A percentile compares a stretch with the other conserved stretches of the same genome.
Evolutionary conservation across 2,888 invertebrate species (phyloP).

Genomic region (Syrista parreyssii): DNA sequence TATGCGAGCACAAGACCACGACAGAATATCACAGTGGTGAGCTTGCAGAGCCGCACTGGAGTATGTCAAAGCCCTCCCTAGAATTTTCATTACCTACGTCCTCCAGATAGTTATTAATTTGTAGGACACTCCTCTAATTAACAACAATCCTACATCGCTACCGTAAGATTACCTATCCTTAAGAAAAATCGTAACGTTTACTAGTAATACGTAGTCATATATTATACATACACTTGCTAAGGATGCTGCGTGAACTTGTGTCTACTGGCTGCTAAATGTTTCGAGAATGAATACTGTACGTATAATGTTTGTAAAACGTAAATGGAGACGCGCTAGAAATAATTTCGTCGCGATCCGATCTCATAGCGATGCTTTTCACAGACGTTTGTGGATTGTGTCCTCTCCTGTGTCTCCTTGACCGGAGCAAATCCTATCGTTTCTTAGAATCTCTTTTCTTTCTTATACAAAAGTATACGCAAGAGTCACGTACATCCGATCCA

Average conservation of each 20-base stretch:
- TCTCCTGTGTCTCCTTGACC: background rate
- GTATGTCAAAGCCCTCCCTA: conserved; percentile 48
- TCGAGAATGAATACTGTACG: conserved; percentile 60
- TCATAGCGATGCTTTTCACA: background rate
- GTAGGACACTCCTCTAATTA: conserved; percentile 50
- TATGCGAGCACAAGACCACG: conserved; percentile 49
- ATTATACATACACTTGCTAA: conserved; percentile 60
- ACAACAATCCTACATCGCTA: conserved; percentile 60
- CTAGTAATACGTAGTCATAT: conserved; percentile 59
- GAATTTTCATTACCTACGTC: conserved; percentile 42
- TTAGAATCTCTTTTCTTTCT: background rate
- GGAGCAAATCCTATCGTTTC: background rate
- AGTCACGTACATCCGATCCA: background rate
- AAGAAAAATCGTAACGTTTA: conserved; percentile 55
- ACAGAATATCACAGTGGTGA: conserved; percentile 62
- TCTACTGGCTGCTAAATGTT: conserved; percentile 62
- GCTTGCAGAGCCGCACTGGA: conserved; percentile 50
- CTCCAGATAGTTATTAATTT: conserved; percentile 46
- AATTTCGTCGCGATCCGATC: background rate
- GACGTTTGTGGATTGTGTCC: too few species aligned
- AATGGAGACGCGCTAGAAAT: conserved; percentile 28
- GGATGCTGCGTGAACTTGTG: conserved; percentile 51
- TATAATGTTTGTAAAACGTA: conserved; percentile 55
- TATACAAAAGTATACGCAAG: background rate
- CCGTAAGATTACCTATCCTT: conserved; percentile 51